Conservation (phyloP, 2,797 vertebrate species). For the Mustela erminea region DNA sequence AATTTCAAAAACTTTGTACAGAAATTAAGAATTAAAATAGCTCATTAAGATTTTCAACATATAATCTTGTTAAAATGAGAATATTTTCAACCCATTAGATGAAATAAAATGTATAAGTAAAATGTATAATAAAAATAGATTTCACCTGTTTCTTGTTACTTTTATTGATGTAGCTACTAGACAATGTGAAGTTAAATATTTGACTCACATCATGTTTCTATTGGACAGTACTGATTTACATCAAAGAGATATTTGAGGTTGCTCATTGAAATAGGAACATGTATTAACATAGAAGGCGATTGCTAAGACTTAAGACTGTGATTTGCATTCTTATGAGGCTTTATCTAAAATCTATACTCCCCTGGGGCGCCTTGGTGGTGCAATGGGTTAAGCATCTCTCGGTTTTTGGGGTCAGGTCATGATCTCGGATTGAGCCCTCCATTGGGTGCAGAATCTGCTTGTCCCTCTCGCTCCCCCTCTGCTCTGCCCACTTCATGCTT, state of each 20-base stretch:
- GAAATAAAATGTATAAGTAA: constrained; percentile 33
- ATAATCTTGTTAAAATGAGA: background rate
- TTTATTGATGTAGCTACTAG: background rate
- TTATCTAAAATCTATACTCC: background rate
- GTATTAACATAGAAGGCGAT: background rate
- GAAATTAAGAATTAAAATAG: constrained; percentile 12
- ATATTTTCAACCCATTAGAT: background rate
- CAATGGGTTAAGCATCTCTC: background rate
- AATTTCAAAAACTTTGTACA: background rate
- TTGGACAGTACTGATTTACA: background rate
- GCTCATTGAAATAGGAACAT: background rate
- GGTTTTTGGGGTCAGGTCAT: background rate
- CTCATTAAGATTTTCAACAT: background rate
- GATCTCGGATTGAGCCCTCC: background rate
- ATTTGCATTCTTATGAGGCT: constrained; percentile 20
- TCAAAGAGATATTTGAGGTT: background rate
- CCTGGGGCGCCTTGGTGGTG: background rate
- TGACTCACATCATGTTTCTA: background rate
- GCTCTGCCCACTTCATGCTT: background rate
- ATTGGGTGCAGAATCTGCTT: background rate
- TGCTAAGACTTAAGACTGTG: background rate
- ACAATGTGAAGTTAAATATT: background rate
- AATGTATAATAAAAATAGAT: constrained; percentile 40
- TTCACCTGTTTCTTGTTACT: background rate
- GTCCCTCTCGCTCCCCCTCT: background rate